Evolutionary conservation across 2,888 invertebrate species (phyloP), one percentile per base, ranked within the genome.

Genomic region (Allacma fusca): DNA sequence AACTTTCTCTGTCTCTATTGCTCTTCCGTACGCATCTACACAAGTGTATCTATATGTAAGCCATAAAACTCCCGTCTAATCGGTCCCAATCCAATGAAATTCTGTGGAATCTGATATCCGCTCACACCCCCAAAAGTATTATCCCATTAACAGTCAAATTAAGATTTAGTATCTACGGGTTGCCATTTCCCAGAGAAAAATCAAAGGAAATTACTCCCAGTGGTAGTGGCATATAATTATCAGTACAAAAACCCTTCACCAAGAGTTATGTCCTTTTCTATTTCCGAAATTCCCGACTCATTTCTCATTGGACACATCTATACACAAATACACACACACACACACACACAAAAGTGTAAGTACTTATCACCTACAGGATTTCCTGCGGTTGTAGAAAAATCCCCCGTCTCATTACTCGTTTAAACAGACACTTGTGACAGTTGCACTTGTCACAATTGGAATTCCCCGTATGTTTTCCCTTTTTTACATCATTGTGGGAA

Each of bases 361-460:
- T 5, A 40, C 40, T 9, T 40, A 40, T 40, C 40, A 40, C 40
- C 40, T 40, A n/a, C 7, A 50, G 50, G n/a, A 50, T 50, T 50
- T 50, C 50, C 16, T 50, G 50, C 16, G n/a, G 50, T n/a, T 16
- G 50, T 4, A n/a, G 50, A 50, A 50, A 50, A 50, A 5, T 16
- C 50, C 50, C 50, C 50, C 50, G 50, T 50, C 50, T 50, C 50
- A 50, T 50, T 50, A 50, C 50, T 62, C 9, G 23, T 26, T 24
- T 62, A 62, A 62, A 12, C 12, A 62, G 62, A 62, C 62, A 62
- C 5, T 23, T 26, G 4, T 13, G 62, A 62, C 62, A 62, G 62
- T 19, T n/a, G 2, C 50, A 62, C 62, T 62, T 26, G 62, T 24
- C 62, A 62, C 62, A 26, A 24, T 62, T 62, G 23, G 62, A 62